Evolutionary conservation across 2,113 vertebrate species (phyloP).

Genomic region (Oenanthe melanoleuca): DNA sequence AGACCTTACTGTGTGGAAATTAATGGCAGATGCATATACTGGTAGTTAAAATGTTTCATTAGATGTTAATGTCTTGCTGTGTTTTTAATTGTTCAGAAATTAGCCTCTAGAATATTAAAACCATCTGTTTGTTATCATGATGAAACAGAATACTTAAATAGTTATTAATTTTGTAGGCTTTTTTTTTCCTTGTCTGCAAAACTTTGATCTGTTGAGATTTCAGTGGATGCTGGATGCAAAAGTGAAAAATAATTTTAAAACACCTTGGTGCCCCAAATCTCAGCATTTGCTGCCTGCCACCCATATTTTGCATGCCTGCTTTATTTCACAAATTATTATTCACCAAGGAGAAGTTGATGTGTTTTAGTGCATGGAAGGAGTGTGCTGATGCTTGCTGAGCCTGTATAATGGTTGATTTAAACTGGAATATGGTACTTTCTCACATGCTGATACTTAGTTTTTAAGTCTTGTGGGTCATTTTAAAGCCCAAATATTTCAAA

Average conservation of each 20-base stretch:
- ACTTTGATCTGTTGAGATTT: constrained; percentile 79
- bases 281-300: constrained; percentile 44
- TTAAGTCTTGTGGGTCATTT: constrained; percentile 63
- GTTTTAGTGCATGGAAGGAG: constrained; percentile 27
- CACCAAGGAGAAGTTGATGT: constrained; percentile 28
- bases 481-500: constrained; percentile 50
- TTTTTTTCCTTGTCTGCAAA: constrained; percentile 75
- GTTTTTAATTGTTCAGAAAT: constrained; percentile 99
- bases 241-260: constrained; percentile 67
- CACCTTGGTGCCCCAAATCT: constrained; percentile 57
- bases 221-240: constrained; percentile 58
- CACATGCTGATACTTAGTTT: constrained; percentile 49
- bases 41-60: constrained; percentile 98
- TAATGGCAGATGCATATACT: constrained; percentile 95
- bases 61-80: constrained; percentile 97
- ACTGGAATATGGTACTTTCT: constrained; percentile 37
- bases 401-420: constrained; percentile 66
- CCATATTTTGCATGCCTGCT: constrained; percentile 56
- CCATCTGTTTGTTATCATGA: constrained; percentile 95
- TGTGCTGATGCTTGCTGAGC: constrained; percentile 62
- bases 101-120: constrained; percentile 98
- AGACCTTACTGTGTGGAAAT: constrained; percentile 93
- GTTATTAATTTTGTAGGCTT: constrained; percentile 84
- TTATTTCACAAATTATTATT: constrained; percentile 64
- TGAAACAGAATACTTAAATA: constrained; percentile 88